phyloP scores from a whole-genome alignment of 2,888 invertebrate species.

The Lepeophtheirus nordmannii region DNA sequence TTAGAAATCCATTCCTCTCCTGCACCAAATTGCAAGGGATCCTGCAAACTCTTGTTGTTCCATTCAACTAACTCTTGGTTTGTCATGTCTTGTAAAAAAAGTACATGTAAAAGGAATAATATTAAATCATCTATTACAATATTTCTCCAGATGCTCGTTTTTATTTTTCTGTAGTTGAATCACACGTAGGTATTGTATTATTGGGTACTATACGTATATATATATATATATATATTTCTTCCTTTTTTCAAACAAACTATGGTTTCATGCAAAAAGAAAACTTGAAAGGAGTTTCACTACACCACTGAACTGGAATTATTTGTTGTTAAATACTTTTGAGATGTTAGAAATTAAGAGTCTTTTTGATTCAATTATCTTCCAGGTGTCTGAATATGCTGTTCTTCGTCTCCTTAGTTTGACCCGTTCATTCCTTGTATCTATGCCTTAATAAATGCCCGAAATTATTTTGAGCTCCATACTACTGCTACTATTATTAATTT shows the following conservation, averaged over 20 bases:
- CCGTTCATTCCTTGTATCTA: background rate
- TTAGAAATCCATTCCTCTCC: constrained; percentile 84
- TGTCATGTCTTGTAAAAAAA: background rate
- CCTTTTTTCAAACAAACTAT: background rate
- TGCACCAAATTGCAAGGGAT: constrained; percentile 28
- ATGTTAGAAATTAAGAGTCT: too few relatives aligned
- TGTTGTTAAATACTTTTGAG: too few relatives aligned
- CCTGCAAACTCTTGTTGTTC: background rate
- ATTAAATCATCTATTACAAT: too few relatives aligned
- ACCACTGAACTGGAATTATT: too few relatives aligned
- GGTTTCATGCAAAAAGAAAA: too few relatives aligned
- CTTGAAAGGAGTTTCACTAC: too few relatives aligned
- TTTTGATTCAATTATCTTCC: background rate
- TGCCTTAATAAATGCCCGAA: background rate
- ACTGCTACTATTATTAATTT: too few relatives aligned
- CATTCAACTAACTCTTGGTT: constrained; percentile 5
- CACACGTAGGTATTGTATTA: too few relatives aligned
- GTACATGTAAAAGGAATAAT: too few relatives aligned
- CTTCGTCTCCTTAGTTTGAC: background rate
- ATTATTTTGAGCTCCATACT: too few relatives aligned
- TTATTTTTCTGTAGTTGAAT: too few relatives aligned
- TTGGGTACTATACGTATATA: background rate
- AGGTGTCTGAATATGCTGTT: constrained; percentile 2
- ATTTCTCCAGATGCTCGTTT: too few relatives aligned
- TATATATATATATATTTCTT: background rate